These are phyloP conservation scores for Sogatella furcifera DNA, from an alignment of 1,140 invertebrate genomes.

Conservation along the genomic window DNA sequence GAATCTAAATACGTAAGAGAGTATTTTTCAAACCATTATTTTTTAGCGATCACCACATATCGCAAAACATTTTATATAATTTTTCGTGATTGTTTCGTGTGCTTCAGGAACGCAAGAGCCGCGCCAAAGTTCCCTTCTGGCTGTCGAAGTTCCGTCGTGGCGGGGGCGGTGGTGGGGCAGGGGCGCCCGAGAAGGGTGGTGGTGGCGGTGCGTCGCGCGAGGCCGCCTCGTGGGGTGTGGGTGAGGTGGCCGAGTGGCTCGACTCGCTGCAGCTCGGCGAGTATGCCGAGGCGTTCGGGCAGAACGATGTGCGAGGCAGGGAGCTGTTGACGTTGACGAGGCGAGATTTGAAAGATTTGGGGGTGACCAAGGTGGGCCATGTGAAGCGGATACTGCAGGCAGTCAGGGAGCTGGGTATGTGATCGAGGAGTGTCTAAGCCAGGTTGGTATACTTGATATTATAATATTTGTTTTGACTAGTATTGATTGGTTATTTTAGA, in stretches of 20 bases:
- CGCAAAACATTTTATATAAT: no score
- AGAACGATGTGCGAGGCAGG: conserved; percentile 83
- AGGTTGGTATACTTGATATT: not conserved
- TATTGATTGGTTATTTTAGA: no score
- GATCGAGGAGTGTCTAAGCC: conserved; percentile 20
- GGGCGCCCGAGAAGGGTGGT: conserved; percentile 33
- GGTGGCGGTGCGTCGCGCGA: conserved; percentile 28
- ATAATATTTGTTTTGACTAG: no score
- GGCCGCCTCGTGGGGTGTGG: conserved; percentile 32
- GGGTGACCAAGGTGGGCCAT: conserved; percentile 87
- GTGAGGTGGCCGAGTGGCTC: conserved; percentile 61
- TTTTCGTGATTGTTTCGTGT: not conserved
- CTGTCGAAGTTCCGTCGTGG: not conserved
- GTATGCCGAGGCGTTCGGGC: conserved; percentile 73
- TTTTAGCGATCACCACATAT: no score
- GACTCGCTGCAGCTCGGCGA: conserved; percentile 78
- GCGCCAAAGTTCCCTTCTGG: not conserved
- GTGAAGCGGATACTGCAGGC: conserved; percentile 88
- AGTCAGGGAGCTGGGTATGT: conserved; percentile 65
- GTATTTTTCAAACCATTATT: no score
- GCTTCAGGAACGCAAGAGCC: not conserved
- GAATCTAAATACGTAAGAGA: no score
- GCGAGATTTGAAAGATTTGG: conserved; percentile 77
- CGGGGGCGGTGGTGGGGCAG: conserved; percentile 14
- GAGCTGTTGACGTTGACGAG: conserved; percentile 79